These are phyloP conservation scores for Chaunax sp. DNA, from an alignment of 2,797 vertebrate genomes.

Conservation along the genomic window DNA sequence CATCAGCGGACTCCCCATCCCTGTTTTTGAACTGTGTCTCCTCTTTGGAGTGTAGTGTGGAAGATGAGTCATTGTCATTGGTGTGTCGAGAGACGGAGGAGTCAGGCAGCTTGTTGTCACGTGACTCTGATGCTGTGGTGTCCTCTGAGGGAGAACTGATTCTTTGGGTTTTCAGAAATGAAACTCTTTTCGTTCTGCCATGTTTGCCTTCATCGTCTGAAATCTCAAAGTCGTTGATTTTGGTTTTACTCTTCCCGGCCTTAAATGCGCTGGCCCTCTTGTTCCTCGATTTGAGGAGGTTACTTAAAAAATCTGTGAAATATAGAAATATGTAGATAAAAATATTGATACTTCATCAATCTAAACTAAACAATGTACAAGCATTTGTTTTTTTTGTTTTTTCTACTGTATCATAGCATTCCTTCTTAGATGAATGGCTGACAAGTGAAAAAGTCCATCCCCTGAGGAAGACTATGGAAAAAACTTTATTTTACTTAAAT, in stretches of 20 bases:
- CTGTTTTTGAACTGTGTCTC: conserved; percentile 29
- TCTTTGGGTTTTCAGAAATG: conserved; percentile 83
- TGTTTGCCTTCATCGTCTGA: conserved; percentile 84
- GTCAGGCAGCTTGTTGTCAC: conserved; percentile 17
- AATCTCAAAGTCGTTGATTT: conserved; percentile 81
- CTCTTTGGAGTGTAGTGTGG: conserved; percentile 44
- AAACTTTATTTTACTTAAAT: not conserved
- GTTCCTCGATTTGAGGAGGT: conserved; percentile 77
- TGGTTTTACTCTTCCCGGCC: conserved; percentile 69
- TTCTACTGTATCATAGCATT: not conserved
- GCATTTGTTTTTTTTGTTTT: not conserved
- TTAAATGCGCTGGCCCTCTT: conserved; percentile 68
- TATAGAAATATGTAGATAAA: not conserved
- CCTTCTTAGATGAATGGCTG: not conserved
- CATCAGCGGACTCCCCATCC: conserved; percentile 20
- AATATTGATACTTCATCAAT: not conserved
- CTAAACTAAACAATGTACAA: not conserved
- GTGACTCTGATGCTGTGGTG: conserved; percentile 14
- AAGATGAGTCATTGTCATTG: conserved; percentile 28
- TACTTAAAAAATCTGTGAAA: conserved; percentile 78
- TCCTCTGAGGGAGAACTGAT: conserved; percentile 22
- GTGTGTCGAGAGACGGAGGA: not conserved
- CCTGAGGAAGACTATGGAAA: not conserved
- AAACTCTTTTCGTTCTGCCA: conserved; percentile 78
- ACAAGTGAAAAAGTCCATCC: conserved; percentile 1